Conservation (phyloP, 2,113 vertebrate genomes). For the Sprattus sprattus region DNA sequence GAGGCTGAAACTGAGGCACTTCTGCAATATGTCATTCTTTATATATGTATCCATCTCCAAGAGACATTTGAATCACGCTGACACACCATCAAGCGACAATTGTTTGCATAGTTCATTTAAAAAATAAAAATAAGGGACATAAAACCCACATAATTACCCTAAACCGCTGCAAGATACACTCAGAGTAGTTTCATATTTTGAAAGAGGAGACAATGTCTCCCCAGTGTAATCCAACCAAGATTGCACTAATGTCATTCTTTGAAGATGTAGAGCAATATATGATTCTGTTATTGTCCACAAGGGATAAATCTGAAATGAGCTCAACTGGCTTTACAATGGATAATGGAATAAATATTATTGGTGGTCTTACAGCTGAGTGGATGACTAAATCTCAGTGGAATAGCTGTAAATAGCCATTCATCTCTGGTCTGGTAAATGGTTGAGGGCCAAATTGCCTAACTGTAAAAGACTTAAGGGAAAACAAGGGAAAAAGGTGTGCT, state of each 20-base stretch:
- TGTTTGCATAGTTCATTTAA: background rate
- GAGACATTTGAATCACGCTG: background rate
- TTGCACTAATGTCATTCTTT: background rate
- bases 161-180: background rate
- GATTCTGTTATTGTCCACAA: conserved; percentile 21
- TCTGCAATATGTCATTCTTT: background rate
- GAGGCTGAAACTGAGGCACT: background rate
- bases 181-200: background rate
- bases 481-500: too few species aligned
- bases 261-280: background rate
- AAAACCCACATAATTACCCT: background rate
- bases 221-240: background rate
- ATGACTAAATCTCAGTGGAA: background rate
- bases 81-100: background rate
- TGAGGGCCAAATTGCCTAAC: too few species aligned
- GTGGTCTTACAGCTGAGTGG: background rate
- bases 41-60: conserved; percentile 10
- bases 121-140: background rate
- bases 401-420: background rate
- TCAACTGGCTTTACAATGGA: conserved; percentile 9
- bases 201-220: background rate
- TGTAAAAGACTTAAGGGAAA: too few species aligned
- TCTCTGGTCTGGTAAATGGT: background rate
- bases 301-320: conserved; percentile 21
- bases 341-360: background rate